Conservation (phyloP, 2,888 invertebrate genomes). For the Tenthredo scrophulariae region DNA sequence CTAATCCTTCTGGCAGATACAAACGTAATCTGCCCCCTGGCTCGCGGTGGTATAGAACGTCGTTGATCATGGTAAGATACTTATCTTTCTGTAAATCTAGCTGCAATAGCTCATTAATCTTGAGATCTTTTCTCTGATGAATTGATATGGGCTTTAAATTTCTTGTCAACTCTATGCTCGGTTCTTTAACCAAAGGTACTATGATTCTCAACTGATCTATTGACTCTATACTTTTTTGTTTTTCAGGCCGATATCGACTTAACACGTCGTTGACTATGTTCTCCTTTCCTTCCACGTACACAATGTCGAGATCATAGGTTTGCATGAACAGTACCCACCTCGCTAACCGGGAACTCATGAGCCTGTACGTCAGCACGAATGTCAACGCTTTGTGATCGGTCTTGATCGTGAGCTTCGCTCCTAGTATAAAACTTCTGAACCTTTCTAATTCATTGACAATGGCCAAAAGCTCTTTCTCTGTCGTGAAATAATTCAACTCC, state of each 20-base stretch:
- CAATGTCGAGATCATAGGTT: slow-evolving; percentile 31
- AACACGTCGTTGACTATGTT: slow-evolving; percentile 16
- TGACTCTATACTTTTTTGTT: neutral
- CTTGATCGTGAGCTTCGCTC: neutral
- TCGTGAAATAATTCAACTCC: slow-evolving; percentile 52
- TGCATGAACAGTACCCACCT: slow-evolving; percentile 46
- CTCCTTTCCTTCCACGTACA: neutral
- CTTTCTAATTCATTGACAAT: slow-evolving; percentile 23
- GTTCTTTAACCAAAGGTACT: neutral
- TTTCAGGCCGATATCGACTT: neutral
- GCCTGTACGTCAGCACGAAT: neutral
- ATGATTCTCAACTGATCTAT: neutral
- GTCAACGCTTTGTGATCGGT: slow-evolving; percentile 22
- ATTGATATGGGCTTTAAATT: neutral
- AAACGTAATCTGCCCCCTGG: neutral
- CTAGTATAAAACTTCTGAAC: neutral
- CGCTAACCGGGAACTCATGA: neutral
- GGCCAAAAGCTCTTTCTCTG: slow-evolving; percentile 54
- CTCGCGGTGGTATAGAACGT: neutral
- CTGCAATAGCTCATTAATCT: neutral
- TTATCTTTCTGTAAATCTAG: neutral
- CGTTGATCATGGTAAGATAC: neutral
- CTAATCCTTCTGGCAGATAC: neutral
- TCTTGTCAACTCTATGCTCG: neutral
- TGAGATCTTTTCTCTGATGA: neutral